phyloP scores from a whole-genome alignment of 2,888 invertebrate genomes.

The Coronaproctus castanopsis region DNA sequence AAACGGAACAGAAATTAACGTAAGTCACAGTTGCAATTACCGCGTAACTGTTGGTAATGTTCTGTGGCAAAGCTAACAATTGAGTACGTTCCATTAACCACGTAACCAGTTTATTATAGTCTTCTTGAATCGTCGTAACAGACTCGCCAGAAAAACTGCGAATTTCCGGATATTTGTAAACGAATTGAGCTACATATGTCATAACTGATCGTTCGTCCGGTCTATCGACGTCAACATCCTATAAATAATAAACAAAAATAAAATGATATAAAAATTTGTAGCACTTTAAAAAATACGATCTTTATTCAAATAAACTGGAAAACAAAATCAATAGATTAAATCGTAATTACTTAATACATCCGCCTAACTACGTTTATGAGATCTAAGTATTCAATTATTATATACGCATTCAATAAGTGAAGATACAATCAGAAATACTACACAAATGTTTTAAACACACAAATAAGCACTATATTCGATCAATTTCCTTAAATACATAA shows the following conservation, averaged over 20 bases:
- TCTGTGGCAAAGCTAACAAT: slow-evolving; percentile 36
- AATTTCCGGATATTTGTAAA: slow-evolving; percentile 83
- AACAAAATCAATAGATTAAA: too few species aligned
- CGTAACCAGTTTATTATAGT: slow-evolving; percentile 55
- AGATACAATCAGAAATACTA: too few species aligned
- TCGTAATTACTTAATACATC: too few species aligned
- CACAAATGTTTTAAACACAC: too few species aligned
- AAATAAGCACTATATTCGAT: too few species aligned
- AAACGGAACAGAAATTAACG: too few species aligned
- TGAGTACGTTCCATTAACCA: slow-evolving; percentile 66
- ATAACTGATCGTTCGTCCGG: slow-evolving; percentile 95
- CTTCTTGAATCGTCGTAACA: slow-evolving; percentile 53
- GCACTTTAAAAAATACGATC: neutral
- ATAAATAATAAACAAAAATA: neutral
- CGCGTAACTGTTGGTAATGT: slow-evolving; percentile 50
- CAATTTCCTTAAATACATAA: too few species aligned
- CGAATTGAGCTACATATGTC: slow-evolving; percentile 95
- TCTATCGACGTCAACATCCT: slow-evolving; percentile 31
- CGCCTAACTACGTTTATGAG: too few species aligned
- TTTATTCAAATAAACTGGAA: neutral
- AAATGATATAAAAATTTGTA: too few species aligned
- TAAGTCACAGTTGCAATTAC: too few species aligned
- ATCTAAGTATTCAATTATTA: too few species aligned
- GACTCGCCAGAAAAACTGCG: slow-evolving; percentile 29
- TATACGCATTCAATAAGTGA: too few species aligned